Evolutionary conservation across 2,797 vertebrate genomes (phyloP).

Genomic region (Lacerta agilis): DNA sequence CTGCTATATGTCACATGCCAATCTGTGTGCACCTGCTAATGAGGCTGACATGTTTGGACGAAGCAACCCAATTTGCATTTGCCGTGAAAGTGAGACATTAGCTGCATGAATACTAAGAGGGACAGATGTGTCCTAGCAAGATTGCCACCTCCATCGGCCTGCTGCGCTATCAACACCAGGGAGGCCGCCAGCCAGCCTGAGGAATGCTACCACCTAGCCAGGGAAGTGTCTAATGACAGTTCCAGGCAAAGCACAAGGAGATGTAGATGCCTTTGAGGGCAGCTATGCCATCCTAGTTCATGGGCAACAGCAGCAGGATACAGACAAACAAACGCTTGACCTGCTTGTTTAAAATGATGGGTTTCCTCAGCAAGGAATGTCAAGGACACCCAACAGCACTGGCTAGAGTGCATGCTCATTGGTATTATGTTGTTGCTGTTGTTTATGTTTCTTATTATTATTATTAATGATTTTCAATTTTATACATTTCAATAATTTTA

Average conservation of each 20-base stretch:
- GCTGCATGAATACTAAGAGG: conserved; percentile 56
- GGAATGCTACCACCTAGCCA: conserved; percentile 12
- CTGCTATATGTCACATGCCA: conserved; percentile 33
- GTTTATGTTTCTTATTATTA: too few species aligned
- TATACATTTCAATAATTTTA: too few species aligned
- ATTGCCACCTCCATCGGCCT: conserved; percentile 47
- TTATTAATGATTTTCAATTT: too few species aligned
- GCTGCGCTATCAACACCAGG: conserved; percentile 51
- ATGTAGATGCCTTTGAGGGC: conserved; percentile 34
- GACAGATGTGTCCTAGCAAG: conserved; percentile 66
- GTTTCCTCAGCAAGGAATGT: not conserved
- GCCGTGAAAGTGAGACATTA: conserved; percentile 61
- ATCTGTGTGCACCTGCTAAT: conserved; percentile 54
- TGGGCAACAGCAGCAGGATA: not conserved
- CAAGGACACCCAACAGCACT: conserved; percentile 4
- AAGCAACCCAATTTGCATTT: conserved; percentile 61
- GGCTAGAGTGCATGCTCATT: not conserved
- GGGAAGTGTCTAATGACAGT: conserved; percentile 1
- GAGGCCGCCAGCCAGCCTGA: conserved; percentile 48
- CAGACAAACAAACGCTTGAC: not conserved
- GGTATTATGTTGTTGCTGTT: too few species aligned
- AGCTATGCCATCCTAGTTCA: not conserved
- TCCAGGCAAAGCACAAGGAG: conserved; percentile 38
- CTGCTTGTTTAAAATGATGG: not conserved
- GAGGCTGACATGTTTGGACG: conserved; percentile 65